phyloP scores from a whole-genome alignment of 2,113 vertebrate species.

The Lipotes vexillifer region DNA sequence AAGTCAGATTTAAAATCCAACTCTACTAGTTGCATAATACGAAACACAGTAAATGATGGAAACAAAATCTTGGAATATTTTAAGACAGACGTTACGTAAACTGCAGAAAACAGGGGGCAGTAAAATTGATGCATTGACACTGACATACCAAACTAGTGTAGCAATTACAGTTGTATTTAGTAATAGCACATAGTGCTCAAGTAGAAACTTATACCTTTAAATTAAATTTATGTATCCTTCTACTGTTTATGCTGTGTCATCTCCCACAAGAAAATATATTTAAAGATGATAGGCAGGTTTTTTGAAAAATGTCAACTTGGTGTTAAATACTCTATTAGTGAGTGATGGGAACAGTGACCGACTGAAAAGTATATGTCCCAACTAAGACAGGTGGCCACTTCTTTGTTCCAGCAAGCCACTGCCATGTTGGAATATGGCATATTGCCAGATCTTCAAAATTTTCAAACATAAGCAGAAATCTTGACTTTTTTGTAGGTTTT shows the following conservation, averaged over 20 bases:
- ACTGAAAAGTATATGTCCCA: not conserved
- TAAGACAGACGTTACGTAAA: constrained; percentile 61
- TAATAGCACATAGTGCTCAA: constrained; percentile 52
- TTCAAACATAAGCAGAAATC: not conserved
- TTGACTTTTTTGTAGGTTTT: not conserved
- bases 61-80: constrained; percentile 67
- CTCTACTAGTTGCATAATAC: constrained; percentile 37
- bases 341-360: not conserved
- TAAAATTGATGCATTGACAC: constrained; percentile 60
- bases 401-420: not conserved
- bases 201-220: constrained; percentile 42
- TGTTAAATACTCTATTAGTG: not conserved
- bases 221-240: constrained; percentile 17
- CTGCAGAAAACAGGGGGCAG: constrained; percentile 46
- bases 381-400: not conserved
- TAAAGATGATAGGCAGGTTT: not conserved
- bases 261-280: constrained; percentile 29
- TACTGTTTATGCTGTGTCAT: not conserved
- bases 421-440: not conserved
- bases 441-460: not conserved
- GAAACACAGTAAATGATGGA: constrained; percentile 22
- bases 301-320: not conserved
- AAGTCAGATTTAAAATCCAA: constrained; percentile 34
- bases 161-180: constrained; percentile 70
- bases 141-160: constrained; percentile 30